phyloP scores from a whole-genome alignment of 1,140 invertebrate genomes.

The Trypoxylus dichotomus region DNA sequence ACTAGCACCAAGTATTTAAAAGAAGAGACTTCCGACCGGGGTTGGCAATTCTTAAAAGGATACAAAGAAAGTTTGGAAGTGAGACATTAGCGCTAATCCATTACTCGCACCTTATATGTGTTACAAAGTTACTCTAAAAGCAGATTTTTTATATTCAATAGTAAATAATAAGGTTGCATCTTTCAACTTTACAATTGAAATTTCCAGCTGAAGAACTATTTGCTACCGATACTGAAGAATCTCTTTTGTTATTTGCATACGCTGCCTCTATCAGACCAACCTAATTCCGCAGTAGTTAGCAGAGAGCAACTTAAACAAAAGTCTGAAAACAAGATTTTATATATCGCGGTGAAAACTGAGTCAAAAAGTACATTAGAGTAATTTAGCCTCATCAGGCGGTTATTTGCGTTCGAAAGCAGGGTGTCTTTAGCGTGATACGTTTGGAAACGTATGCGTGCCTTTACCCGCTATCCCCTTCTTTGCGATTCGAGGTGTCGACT shows the following conservation, averaged over 20 bases:
- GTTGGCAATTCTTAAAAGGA: no score
- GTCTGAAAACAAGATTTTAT: constrained; percentile 11
- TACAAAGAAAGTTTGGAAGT: no score
- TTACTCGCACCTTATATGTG: no score
- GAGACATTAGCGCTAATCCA: no score
- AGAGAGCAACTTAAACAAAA: constrained; percentile 1
- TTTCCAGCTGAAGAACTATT: not conserved
- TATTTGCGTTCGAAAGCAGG: constrained; percentile 28
- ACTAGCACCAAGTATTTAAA: no score
- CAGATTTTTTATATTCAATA: no score
- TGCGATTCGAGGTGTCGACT: not conserved
- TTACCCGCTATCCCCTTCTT: not conserved
- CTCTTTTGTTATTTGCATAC: not conserved
- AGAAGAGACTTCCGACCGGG: no score
- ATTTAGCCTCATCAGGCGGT: constrained; percentile 24
- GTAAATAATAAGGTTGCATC: no score
- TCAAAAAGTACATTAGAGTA: constrained; percentile 29
- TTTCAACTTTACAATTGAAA: no score
- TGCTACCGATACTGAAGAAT: not conserved
- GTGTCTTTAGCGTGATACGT: not conserved
- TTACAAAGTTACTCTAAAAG: no score
- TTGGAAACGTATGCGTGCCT: not conserved
- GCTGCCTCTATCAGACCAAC: not conserved
- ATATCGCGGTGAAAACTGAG: constrained; percentile 17
- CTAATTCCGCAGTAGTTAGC: not conserved